A percentile compares a stretch with the other conserved stretches of the same genome.
These are phyloP conservation scores for Crematogaster levior DNA, from an alignment of 2,888 invertebrate species.

Conservation along the genomic window DNA sequence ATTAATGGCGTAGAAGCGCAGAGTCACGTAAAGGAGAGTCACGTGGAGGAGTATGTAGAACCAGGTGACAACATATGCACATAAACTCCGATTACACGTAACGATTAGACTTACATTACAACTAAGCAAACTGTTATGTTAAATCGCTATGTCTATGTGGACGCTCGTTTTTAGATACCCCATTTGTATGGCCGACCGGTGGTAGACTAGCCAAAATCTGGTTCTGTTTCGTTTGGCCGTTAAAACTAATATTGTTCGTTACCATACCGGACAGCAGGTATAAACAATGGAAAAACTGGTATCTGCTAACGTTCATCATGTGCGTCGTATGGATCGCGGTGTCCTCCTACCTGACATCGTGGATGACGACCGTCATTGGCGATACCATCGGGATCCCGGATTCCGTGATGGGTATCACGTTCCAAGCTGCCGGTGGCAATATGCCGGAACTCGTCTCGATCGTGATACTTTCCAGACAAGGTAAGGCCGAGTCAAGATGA, in stretches of 20 bases:
- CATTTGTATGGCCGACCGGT: conserved; percentile 76
- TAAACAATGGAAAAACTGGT: conserved; percentile 87
- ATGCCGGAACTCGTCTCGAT: conserved; percentile 94
- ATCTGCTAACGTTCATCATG: conserved; percentile 93
- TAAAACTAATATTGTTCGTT: conserved; percentile 88
- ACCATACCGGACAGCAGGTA: conserved; percentile 90
- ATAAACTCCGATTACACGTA: not conserved
- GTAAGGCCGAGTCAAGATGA: conserved; percentile 85
- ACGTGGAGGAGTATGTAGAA: conserved; percentile 76
- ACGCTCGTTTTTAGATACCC: conserved; percentile 73
- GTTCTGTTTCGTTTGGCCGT: conserved; percentile 92
- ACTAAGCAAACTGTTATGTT: not conserved
- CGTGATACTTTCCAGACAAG: conserved; percentile 94
- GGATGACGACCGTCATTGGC: conserved; percentile 96
- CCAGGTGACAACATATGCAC: conserved; percentile 74
- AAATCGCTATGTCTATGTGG: not conserved
- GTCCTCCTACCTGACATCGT: conserved; percentile 95
- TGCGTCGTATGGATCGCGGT: conserved; percentile 95
- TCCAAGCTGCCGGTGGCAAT: conserved; percentile 95
- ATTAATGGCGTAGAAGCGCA: not conserved
- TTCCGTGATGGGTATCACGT: conserved; percentile 96
- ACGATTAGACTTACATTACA: not conserved
- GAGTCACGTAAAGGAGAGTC: not conserved
- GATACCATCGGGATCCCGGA: conserved; percentile 93
- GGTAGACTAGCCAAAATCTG: conserved; percentile 85